phyloP scores from a whole-genome alignment of 2,888 invertebrate genomes.

The Aleiodes alternator region DNA sequence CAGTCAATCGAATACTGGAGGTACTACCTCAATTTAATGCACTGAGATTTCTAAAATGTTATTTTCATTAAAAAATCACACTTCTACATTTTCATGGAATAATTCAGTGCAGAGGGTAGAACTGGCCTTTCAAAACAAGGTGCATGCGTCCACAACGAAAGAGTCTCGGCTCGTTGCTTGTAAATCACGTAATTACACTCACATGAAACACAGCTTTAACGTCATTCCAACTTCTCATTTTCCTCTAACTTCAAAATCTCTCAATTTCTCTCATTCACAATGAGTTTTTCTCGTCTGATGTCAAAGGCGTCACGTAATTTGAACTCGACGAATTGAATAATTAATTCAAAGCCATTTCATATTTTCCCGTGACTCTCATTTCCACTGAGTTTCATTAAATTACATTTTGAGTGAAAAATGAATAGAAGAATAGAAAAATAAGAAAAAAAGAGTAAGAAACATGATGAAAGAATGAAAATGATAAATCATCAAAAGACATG shows the following conservation, averaged over 20 bases:
- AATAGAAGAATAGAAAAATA: neutral
- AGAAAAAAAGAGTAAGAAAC: neutral
- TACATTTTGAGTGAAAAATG: neutral
- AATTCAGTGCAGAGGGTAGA: neutral
- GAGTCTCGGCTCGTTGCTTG: conserved; percentile 60
- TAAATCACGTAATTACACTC: conserved; percentile 67
- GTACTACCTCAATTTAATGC: no score
- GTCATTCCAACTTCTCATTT: neutral
- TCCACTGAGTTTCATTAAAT: neutral
- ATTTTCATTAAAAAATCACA: no score
- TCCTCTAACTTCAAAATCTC: conserved; percentile 48
- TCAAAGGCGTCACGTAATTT: conserved; percentile 13
- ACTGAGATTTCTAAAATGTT: no score
- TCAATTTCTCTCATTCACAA: conserved; percentile 2
- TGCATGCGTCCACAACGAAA: conserved; percentile 41
- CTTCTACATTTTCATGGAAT: neutral
- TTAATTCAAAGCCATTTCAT: neutral
- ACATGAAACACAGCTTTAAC: neutral
- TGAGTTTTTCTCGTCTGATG: conserved; percentile 21
- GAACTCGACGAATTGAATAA: neutral
- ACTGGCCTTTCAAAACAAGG: conserved; percentile 7
- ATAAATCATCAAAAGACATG: conserved; percentile 19
- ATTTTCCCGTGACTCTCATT: neutral
- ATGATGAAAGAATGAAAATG: neutral
- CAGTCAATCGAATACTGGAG: no score